phyloP scores from a whole-genome alignment of 2,888 invertebrate genomes.

The Mallateleia sp. region DNA sequence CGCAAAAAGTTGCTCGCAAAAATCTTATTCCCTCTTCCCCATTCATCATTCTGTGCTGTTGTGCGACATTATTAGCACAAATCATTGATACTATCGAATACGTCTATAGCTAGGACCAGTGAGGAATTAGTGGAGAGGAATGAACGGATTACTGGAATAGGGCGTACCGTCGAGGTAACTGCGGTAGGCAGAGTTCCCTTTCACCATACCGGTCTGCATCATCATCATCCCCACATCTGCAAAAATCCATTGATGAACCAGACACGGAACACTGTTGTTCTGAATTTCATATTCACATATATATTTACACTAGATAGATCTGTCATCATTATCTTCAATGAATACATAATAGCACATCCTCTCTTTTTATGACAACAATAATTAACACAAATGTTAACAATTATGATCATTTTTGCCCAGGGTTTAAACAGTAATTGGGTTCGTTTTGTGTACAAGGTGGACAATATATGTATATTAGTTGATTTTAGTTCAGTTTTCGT shows the following conservation, averaged over 20 bases:
- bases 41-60: conserved; percentile 51
- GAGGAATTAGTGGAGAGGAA: conserved; percentile 73
- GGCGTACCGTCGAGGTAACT: conserved; percentile 96
- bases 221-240: conserved; percentile 99
- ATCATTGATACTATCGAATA: conserved; percentile 72
- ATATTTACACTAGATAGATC: conserved; percentile 53
- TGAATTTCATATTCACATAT: conserved; percentile 27
- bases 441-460: conserved; percentile 36
- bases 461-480: conserved; percentile 25
- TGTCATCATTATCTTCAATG: background rate
- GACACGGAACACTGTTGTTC: conserved; percentile 60
- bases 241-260: conserved; percentile 91
- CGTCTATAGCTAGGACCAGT: conserved; percentile 69
- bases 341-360: background rate
- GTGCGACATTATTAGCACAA: conserved; percentile 63
- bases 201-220: conserved; percentile 99
- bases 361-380: background rate
- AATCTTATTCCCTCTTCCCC: conserved; percentile 4
- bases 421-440: conserved; percentile 80
- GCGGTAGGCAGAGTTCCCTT: conserved; percentile 95
- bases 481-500: background rate
- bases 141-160: conserved; percentile 86
- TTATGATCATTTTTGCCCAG: conserved; percentile 82
- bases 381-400: background rate
- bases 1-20: background rate